Evolutionary conservation across 2,888 invertebrate genomes (phyloP), one percentile per base, ranked within the genome.

Genomic region (Teinopalpus imperialis): DNA sequence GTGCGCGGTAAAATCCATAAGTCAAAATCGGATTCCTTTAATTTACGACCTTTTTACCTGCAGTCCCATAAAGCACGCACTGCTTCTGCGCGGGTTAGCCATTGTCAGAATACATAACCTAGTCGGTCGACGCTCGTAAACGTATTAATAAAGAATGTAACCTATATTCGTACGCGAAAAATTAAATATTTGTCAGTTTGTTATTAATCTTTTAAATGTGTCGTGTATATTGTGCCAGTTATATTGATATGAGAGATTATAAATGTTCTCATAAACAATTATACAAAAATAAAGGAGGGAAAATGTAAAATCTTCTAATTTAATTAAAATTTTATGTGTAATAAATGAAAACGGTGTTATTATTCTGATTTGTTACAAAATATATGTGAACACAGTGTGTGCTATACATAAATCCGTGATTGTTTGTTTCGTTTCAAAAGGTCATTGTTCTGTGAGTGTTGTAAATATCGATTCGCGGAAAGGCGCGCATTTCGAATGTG

Each of bases 31-130:
- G 29, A 44, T 43, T 51, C 34, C 48, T 52, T 36, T 41, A 44
- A 48, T 55, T 46, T 52, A 57, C 51, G 54, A 48, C 56, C 57
- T 58, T 60, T 56, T 52, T 59, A 66, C 66, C 64, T 65, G 64
- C 50, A 44, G 39, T 37, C 51, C 9, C 45, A 52, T 52, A 54
- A 56, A 52, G 51, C 54, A 46, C 54, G 58, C 58, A 76, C 59
- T 72, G 75, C 79, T 67, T 66, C 78, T 86, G 87, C 83, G 86
- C 81, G 77, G 53, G 63, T 34, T 52, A 54, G 55, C 75, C 72
- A 77, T 77, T 81, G 78, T 77, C 69, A 74, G 48, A 55, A 60
- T 63, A 70, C 67, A 78, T 83, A 83, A 85, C 83, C 79, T 81
- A 74, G 63, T 63, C 54, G 49, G 63, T 63, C 54, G 49, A 24